Base-by-base conservation (phyloP, 2,888 invertebrate genomes). In the Stenotaenia linearis region DNA sequence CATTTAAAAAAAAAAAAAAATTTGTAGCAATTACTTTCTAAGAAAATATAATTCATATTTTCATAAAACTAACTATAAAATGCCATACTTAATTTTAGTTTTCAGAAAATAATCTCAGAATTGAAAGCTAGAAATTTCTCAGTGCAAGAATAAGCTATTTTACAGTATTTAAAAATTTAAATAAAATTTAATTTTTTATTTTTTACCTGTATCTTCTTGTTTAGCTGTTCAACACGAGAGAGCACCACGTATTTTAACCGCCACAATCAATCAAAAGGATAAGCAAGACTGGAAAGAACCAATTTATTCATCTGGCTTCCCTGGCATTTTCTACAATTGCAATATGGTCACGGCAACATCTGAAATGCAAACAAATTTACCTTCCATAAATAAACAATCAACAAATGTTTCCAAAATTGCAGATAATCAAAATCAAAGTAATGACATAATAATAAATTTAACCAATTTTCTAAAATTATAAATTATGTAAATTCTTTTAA, bases 191-290 rank as follows among this genome's bases (percentile, higher is more conserved):
- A n/a, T n/a, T n/a, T n/a, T n/a, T n/a, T n/a, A n/a, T n/a, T n/a
- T n/a, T n/a, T n/a, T n/a, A n/a, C n/a, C n/a, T n/a, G n/a, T n/a
- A n/a, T n/a, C n/a, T n/a, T n/a, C 45, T 40, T 28, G 87, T 88
- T 78, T 89, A 96, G 96, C 96, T 80, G 96, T 96, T 23, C 95
- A 96, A 85, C 95, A 96, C 86, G 96, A 96, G 87, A 88, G 96
- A 81, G 94, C 95, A 10, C 94, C 95, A 0, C 89, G 95, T 1
- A 56, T 56, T 56, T 12, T 9, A 56, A 56, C n/a, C 18, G 23
- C 18, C 56, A 6, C 21, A 23, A 23, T 23, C 1, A 56, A 56
- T 56, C 56, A 18, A 2, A 56, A 56, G 23, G 56, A 56, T 23
- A 56, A 23, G 21, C 18, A 56, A 5, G 23, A 56, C 1, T 56